Conservation (phyloP, 2,888 invertebrate species). For the Ophion ventricosus region DNA sequence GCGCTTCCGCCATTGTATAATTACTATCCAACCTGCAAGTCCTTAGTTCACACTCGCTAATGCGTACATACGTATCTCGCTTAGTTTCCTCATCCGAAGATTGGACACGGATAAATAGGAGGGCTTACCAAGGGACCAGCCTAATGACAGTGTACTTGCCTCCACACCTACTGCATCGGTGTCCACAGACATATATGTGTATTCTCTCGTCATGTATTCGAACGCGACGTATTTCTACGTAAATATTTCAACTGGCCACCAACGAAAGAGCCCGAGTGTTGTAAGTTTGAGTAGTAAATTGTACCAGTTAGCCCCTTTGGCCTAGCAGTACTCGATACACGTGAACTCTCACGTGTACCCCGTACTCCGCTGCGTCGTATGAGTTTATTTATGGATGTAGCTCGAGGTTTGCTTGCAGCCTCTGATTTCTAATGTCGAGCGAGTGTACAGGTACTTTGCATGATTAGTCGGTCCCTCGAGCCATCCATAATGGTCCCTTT, state of each 20-base stretch:
- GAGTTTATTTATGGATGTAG: conserved; percentile 31
- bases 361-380: conserved; percentile 8
- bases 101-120: conserved; percentile 57
- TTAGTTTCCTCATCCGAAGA: conserved; percentile 55
- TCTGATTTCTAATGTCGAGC: conserved; percentile 54
- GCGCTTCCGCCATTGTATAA: conserved; percentile 42
- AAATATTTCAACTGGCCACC: conserved; percentile 21
- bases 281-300: conserved; percentile 12
- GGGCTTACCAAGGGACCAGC: conserved; percentile 28
- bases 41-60: conserved; percentile 36
- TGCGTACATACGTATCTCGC: conserved; percentile 40
- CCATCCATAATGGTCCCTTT: conserved; percentile 20
- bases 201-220: background rate
- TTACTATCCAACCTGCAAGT: conserved; percentile 30
- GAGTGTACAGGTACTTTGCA: conserved; percentile 50
- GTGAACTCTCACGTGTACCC: background rate
- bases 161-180: conserved; percentile 1
- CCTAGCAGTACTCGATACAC: conserved; percentile 1
- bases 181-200: background rate
- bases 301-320: conserved; percentile 13
- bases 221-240: background rate
- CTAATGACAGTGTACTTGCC: conserved; percentile 40
- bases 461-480: conserved; percentile 38
- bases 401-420: conserved; percentile 14
- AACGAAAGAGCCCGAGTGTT: background rate